Evolutionary conservation across 2,113 vertebrate species (phyloP).

Genomic region (Otolemur garnettii): DNA sequence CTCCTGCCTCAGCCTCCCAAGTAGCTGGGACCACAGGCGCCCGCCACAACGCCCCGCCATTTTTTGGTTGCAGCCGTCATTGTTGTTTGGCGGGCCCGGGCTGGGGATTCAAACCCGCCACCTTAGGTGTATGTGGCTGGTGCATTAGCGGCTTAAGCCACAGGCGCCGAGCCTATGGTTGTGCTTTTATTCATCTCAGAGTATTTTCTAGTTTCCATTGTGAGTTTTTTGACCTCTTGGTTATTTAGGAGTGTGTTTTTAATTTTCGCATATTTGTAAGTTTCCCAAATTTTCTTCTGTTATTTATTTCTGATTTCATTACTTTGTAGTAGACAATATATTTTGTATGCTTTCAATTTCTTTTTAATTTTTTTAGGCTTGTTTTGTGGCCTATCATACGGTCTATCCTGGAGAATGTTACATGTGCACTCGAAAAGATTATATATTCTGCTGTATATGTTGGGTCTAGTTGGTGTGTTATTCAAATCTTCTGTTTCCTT

Average conservation of each 20-base stretch:
- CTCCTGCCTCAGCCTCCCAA: too few relatives aligned
- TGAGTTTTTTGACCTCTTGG: background rate
- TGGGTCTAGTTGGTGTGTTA: constrained; percentile 7
- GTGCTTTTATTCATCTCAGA: constrained; percentile 30
- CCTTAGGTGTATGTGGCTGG: too few relatives aligned
- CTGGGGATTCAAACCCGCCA: too few relatives aligned
- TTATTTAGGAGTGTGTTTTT: constrained; percentile 46
- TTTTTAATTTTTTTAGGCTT: constrained; percentile 33
- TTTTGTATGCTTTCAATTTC: background rate
- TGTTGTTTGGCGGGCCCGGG: too few relatives aligned
- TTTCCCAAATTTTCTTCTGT: constrained; percentile 41
- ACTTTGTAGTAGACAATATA: background rate
- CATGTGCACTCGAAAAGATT: constrained; percentile 26
- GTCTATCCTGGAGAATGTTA: background rate
- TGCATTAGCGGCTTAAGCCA: too few relatives aligned
- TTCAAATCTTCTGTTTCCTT: constrained; percentile 46
- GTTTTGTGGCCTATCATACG: background rate
- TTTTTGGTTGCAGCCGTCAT: too few relatives aligned
- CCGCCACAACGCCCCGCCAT: too few relatives aligned
- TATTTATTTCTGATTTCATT: constrained; percentile 51
- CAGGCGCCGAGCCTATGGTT: too few relatives aligned
- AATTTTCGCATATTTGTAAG: constrained; percentile 35
- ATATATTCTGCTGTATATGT: constrained; percentile 15
- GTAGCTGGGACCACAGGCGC: too few relatives aligned
- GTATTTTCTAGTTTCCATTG: constrained; percentile 41